Conservation (phyloP, 2,888 invertebrate genomes). For the Sepioteuthis lessoniana region DNA sequence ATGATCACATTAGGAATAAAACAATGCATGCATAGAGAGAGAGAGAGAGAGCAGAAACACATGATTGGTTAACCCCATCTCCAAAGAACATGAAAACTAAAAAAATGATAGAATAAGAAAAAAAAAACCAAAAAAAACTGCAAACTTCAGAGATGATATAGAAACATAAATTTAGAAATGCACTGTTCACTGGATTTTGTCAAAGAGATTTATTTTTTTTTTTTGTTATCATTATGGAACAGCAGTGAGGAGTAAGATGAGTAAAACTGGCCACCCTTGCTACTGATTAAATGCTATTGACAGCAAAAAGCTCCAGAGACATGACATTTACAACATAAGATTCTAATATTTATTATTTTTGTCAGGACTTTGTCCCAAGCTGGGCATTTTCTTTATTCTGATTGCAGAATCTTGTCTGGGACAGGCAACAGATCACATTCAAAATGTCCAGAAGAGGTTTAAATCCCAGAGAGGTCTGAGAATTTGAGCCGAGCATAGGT, state of each 20-base stretch:
- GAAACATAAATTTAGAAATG: not conserved
- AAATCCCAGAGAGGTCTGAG: not conserved
- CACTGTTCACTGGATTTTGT: not conserved
- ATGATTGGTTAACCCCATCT: too few species aligned
- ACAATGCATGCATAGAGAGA: too few species aligned
- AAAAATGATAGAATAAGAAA: too few species aligned
- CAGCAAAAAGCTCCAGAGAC: not conserved
- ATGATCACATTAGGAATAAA: too few species aligned
- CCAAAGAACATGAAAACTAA: too few species aligned
- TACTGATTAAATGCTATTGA: not conserved
- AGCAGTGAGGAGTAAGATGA: not conserved
- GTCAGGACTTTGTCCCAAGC: constrained; percentile 6
- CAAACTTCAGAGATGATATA: not conserved
- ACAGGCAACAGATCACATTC: not conserved
- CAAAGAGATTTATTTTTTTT: not conserved
- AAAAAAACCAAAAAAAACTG: not conserved
- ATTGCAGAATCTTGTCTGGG: not conserved
- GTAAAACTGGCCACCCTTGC: not conserved
- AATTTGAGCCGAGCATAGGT: not conserved
- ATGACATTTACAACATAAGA: not conserved
- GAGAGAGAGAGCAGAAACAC: too few species aligned
- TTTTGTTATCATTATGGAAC: not conserved
- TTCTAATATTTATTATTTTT: constrained; percentile 33
- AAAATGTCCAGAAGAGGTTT: not conserved
- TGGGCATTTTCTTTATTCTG: not conserved